A percentile compares a stretch with the other conserved stretches of the same genome.
These are phyloP conservation scores for Fragum whitleyi DNA, from an alignment of 2,888 invertebrate species.

Conservation along the genomic window DNA sequence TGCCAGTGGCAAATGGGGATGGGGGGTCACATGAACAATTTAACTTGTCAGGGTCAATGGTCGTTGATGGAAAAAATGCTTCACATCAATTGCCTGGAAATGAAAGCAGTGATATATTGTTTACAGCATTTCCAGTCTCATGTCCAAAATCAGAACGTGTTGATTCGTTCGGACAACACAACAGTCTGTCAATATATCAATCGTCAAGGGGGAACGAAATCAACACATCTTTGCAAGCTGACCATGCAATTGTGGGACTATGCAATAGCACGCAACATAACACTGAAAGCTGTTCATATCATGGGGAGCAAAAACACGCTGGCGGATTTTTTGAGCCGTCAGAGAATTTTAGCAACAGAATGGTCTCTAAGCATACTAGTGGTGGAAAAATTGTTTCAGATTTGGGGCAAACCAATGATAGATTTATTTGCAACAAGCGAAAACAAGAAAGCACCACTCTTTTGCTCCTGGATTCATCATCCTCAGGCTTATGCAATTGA, in stretches of 20 bases:
- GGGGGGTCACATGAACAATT: conserved; percentile 23
- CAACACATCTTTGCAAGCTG: too few species aligned
- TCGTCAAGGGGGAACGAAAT: conserved; percentile 21
- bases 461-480: conserved; percentile 25
- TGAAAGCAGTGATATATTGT: conserved; percentile 4
- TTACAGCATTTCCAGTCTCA: conserved; percentile 29
- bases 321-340: conserved; percentile 17
- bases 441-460: conserved; percentile 22
- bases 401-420: conserved; percentile 13
- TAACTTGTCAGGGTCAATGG: conserved; percentile 11
- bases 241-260: conserved; percentile 31
- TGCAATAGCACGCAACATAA: conserved; percentile 22
- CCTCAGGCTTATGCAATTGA: conserved; percentile 41
- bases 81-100: conserved; percentile 22
- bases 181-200: conserved; percentile 37
- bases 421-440: conserved; percentile 9
- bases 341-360: not conserved
- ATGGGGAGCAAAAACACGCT: conserved; percentile 10
- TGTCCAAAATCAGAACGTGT: not conserved
- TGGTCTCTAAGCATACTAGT: conserved; percentile 17
- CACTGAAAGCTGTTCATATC: conserved; percentile 47
- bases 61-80: not conserved
- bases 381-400: not conserved
- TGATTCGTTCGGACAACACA: conserved; percentile 23
- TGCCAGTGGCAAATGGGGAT: conserved; percentile 16